phyloP scores from a whole-genome alignment of 2,888 invertebrate genomes.

The Pomacea canaliculata region DNA sequence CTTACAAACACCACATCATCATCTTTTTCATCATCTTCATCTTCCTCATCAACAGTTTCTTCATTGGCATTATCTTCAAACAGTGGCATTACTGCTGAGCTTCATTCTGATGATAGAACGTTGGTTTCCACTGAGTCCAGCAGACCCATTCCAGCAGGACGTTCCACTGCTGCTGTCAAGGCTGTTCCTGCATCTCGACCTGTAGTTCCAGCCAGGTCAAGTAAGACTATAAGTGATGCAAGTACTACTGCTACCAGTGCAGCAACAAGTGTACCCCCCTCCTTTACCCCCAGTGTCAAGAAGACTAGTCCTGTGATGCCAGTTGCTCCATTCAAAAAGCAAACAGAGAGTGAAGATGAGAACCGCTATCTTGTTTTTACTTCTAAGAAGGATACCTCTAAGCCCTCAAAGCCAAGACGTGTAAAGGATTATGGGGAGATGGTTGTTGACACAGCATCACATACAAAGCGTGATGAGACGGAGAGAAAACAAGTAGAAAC shows the following conservation, averaged over 20 bases:
- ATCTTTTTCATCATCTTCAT: conserved; percentile 5
- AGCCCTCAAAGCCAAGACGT: conserved; percentile 5
- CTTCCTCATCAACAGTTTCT: conserved; percentile 10
- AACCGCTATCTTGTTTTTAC: conserved; percentile 25
- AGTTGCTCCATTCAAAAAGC: conserved; percentile 37
- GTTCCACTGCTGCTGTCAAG: conserved; percentile 21
- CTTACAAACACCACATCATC: conserved; percentile 5
- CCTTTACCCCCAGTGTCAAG: conserved; percentile 29
- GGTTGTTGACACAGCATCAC: background rate
- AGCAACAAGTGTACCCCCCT: conserved; percentile 17
- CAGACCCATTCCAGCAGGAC: background rate
- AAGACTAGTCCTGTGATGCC: conserved; percentile 39
- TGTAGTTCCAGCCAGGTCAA: background rate
- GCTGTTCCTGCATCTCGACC: conserved; percentile 4
- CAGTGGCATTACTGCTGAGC: conserved; percentile 21
- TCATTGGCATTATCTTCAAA: conserved; percentile 7
- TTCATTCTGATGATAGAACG: background rate
- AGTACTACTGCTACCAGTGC: conserved; percentile 2
- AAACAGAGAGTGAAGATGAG: conserved; percentile 19
- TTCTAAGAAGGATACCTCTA: conserved; percentile 19
- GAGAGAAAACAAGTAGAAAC: conserved; percentile 4
- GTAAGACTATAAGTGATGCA: conserved; percentile 10
- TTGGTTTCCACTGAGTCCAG: background rate
- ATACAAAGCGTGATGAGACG: background rate
- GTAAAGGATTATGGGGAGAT: conserved; percentile 21